Conservation (phyloP, 2,797 vertebrate genomes). For the Xyrichtys novacula region DNA sequence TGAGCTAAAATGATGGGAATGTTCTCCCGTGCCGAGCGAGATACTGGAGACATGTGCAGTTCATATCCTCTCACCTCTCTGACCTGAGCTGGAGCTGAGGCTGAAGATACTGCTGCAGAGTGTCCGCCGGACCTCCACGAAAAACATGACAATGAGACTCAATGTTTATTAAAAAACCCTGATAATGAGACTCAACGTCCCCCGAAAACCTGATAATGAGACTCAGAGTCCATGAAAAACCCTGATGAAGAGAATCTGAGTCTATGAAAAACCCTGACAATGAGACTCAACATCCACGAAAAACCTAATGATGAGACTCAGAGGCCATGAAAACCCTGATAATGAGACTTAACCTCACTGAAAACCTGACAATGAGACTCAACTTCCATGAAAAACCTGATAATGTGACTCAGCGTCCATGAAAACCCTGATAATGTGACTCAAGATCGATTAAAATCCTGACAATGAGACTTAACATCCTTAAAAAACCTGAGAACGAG, state of each 20-base stretch:
- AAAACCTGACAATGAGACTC: background rate
- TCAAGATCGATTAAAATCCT: no score
- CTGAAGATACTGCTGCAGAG: background rate
- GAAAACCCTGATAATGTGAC: background rate
- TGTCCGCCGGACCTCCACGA: background rate
- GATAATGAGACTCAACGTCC: background rate
- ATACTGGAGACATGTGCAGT: slow-evolving; percentile 21
- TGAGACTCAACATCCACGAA: background rate
- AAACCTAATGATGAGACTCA: background rate
- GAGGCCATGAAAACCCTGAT: background rate
- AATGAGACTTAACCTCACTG: no score
- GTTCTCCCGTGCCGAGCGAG: slow-evolving; percentile 51
- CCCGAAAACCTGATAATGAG: background rate
- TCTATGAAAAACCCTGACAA: background rate
- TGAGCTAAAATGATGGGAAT: slow-evolving; percentile 58
- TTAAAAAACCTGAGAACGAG: background rate
- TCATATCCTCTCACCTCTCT: slow-evolving; percentile 39
- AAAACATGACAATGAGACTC: background rate
- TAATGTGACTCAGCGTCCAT: background rate
- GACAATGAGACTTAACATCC: no score
- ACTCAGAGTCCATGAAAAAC: background rate
- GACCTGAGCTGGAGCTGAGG: background rate
- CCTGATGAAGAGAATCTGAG: no score
- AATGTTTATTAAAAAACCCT: background rate
- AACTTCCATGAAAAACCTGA: background rate